Percentiles rank a stretch among this genome's conserved stretches.
These are phyloP conservation scores for Sula dactylatra DNA, from an alignment of 2,113 vertebrate species.

Conservation along the genomic window DNA sequence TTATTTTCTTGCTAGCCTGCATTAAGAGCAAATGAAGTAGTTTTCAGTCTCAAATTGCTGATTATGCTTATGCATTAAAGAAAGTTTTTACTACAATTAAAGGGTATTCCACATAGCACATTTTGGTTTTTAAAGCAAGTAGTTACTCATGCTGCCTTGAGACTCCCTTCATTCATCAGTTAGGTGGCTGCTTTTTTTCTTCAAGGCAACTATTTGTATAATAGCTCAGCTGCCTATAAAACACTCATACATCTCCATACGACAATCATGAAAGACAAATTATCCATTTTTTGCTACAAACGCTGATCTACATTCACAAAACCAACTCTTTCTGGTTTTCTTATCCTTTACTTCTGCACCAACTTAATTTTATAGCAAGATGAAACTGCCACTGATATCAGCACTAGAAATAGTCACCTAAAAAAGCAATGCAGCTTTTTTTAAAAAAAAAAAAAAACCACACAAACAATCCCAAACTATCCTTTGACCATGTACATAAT, in stretches of 20 bases:
- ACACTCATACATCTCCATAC: not conserved
- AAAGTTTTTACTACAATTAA: not conserved
- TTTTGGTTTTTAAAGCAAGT: not conserved
- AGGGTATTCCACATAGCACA: not conserved
- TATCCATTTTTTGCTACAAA: not conserved
- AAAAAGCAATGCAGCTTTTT: not conserved
- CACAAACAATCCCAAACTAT: not conserved
- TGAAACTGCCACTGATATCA: not conserved
- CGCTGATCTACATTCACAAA: not conserved
- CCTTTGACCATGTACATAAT: not conserved
- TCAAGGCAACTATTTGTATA: not conserved
- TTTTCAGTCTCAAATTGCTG: not conserved
- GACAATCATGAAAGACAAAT: not conserved
- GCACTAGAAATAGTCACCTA: not conserved
- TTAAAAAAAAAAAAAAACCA: no score
- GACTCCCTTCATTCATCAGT: not conserved
- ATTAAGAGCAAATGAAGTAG: not conserved
- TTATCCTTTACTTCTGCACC: not conserved
- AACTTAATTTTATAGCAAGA: not conserved
- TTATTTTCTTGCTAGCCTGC: not conserved
- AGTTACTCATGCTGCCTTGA: not conserved
- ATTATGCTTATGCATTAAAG: not conserved
- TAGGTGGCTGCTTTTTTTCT: not conserved
- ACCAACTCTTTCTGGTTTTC: not conserved
- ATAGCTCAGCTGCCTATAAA: not conserved